Base-by-base conservation (phyloP, 2,888 invertebrate species). In the Noctua janthe region DNA sequence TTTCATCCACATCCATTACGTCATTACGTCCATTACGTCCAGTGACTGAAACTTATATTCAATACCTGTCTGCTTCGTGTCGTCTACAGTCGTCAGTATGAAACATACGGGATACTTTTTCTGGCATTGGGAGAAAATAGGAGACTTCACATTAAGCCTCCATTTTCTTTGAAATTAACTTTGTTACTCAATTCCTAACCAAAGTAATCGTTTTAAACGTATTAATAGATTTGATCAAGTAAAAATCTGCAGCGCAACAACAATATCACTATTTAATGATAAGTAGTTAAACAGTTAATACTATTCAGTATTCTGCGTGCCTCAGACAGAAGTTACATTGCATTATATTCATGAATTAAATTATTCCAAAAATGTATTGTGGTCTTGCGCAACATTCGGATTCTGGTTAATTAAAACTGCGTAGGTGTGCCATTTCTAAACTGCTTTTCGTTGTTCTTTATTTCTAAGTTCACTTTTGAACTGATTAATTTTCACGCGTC, bases 1-100 rank as follows among this genome's bases (percentile, higher is more conserved):
- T 85, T 90, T 88, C 89, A 76, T 90, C 83, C 81, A 70, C 87
- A 88, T 81, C 20, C 80, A 85, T 78, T 70, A 76, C 79, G 51
- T 80, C 71, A 67, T 29, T 29, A 29, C 74, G 79, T 78, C 76
- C n/a, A n/a, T n/a, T 64, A 71, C 74, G 79, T 78, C 76, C 66
- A 70, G 51, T 66, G 78, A 76, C 72, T 79, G 69, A 62, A 77
- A 79, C 77, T 67, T 78, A n/a, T 29, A 81, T 76, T 66, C 76
- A 54, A 59, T 51, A 67, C 59, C 39, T 74, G 72, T 23, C 66
- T 71, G 72, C 82, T 85, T 70, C 59, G 76, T 80, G n/a, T 49
- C 66, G n/a, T 43, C 54, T 49, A 10, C 47, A 66, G 23, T 70
- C 35, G 13, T 64, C 51, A 62, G 15, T 71, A 59, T 39, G 35